Evolutionary conservation across 2,888 invertebrate genomes (phyloP).

Genomic region (Leuctra nigra): DNA sequence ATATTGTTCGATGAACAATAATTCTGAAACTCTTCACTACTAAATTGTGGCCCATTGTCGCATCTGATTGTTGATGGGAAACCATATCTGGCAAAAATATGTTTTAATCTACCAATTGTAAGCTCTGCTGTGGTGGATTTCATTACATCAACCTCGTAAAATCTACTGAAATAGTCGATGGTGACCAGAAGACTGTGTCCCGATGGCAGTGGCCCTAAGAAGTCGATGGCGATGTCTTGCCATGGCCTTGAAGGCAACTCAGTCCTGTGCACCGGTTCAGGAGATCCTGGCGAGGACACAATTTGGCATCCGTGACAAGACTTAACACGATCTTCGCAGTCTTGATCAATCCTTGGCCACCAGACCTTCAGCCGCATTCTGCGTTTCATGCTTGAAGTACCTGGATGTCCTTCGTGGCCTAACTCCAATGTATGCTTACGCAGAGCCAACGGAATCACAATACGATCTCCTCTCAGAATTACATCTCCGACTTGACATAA

Average conservation of each 20-base stretch:
- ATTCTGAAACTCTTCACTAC: background rate
- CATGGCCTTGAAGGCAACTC: background rate
- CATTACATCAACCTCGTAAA: background rate
- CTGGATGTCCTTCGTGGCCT: background rate
- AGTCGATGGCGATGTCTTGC: constrained; percentile 1
- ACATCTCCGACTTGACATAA: background rate
- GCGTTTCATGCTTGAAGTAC: no score
- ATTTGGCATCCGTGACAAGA: constrained; percentile 22
- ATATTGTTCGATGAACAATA: background rate
- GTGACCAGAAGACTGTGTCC: constrained; percentile 1
- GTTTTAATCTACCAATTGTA: background rate
- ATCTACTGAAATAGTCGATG: constrained; percentile 8
- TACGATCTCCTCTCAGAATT: background rate
- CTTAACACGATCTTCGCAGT: background rate
- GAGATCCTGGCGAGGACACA: constrained; percentile 24
- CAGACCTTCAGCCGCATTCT: background rate
- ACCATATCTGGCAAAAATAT: background rate
- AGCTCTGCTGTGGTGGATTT: background rate
- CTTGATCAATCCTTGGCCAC: background rate
- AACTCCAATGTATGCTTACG: background rate
- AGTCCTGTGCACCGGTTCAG: constrained; percentile 26
- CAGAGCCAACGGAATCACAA: background rate
- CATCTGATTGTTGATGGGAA: no score
- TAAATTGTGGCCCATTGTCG: background rate
- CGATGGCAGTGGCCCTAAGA: constrained; percentile 6